phyloP scores from a whole-genome alignment of 2,888 invertebrate genomes.

The Drosophila ezoana region DNA sequence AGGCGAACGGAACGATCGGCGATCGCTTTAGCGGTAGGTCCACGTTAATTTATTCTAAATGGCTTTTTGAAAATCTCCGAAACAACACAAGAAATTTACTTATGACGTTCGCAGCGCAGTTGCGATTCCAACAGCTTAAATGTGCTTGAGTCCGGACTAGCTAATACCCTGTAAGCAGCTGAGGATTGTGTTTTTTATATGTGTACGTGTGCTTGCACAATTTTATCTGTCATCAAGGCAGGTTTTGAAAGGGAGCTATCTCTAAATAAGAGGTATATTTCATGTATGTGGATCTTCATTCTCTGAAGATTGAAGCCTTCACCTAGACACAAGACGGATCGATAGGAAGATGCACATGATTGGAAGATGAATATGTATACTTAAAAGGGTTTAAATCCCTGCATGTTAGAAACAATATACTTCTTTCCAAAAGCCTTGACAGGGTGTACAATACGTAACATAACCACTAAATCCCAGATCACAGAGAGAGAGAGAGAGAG shows the following conservation, averaged over 20 bases:
- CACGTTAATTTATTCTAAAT: constrained; percentile 79
- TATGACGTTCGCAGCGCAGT: constrained; percentile 56
- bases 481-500: neutral
- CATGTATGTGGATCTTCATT: too few species aligned
- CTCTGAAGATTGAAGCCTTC: too few species aligned
- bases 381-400: too few species aligned
- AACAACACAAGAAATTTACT: constrained; percentile 71
- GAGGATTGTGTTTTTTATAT: too few species aligned
- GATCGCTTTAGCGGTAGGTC: constrained; percentile 78
- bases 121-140: neutral
- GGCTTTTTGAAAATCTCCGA: constrained; percentile 79
- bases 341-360: too few species aligned
- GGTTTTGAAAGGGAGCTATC: too few species aligned
- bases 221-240: too few species aligned
- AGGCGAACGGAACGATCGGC: constrained; percentile 33
- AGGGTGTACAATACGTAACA: constrained; percentile 10
- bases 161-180: neutral
- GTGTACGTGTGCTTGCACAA: too few species aligned
- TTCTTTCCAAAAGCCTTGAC: neutral
- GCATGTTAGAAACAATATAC: neutral
- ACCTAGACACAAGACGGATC: too few species aligned
- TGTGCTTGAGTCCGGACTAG: neutral
- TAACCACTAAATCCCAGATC: constrained; percentile 34
- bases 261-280: too few species aligned
- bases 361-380: too few species aligned